phyloP scores from a whole-genome alignment of 2,888 invertebrate genomes.

The Rambutsinella grinnellia region DNA sequence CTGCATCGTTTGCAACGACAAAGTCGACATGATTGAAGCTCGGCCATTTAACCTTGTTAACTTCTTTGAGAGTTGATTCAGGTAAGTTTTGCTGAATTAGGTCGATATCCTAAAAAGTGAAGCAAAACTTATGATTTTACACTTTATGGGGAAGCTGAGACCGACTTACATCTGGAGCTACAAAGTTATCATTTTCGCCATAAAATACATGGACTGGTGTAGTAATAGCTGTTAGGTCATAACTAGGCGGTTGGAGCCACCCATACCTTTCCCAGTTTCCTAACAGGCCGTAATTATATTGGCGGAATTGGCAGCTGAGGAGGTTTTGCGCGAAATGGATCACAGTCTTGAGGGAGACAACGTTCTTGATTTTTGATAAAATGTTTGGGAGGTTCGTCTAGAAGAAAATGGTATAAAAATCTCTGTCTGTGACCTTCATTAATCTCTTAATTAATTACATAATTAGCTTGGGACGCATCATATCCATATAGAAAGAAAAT shows the following conservation, averaged over 20 bases:
- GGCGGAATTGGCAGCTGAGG: slow-evolving; percentile 19
- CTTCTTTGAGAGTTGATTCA: slow-evolving; percentile 6
- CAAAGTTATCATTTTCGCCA: slow-evolving; percentile 25
- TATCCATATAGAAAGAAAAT: slow-evolving; percentile 17
- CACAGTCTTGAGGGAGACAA: slow-evolving; percentile 7
- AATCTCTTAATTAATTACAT: slow-evolving; percentile 19
- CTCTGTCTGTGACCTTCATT: too few species aligned
- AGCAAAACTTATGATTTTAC: neutral
- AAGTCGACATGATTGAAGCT: slow-evolving; percentile 37
- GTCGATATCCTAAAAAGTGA: slow-evolving; percentile 24
- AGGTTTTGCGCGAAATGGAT: slow-evolving; percentile 38
- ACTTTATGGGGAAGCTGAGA: neutral
- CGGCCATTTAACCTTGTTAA: slow-evolving; percentile 4
- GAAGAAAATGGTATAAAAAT: neutral
- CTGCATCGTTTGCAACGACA: slow-evolving; percentile 29
- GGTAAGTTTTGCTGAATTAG: neutral
- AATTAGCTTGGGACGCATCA: slow-evolving; percentile 31
- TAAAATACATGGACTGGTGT: slow-evolving; percentile 30
- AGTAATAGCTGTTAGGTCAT: slow-evolving; percentile 12
- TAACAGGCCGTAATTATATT: slow-evolving; percentile 28
- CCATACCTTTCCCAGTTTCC: slow-evolving; percentile 31
- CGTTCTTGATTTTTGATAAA: slow-evolving; percentile 28
- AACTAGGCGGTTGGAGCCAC: slow-evolving; percentile 9
- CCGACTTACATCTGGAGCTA: slow-evolving; percentile 23
- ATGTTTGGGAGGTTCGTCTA: slow-evolving; percentile 40